Conservation (phyloP, 2,888 invertebrate species). For the Eledona agricola region DNA sequence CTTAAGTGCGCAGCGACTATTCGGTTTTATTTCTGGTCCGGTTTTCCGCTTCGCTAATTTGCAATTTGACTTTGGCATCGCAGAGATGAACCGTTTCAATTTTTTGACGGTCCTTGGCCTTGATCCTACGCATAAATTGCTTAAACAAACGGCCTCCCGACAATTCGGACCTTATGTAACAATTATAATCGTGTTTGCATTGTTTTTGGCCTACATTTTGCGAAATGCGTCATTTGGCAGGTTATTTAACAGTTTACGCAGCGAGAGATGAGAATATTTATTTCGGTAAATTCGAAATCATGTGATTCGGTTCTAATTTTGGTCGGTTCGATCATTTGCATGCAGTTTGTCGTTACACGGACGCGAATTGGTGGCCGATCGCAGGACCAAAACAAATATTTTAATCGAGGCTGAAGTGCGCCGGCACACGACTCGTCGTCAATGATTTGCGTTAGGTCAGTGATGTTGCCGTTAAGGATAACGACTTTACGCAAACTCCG, state of each 20-base stretch:
- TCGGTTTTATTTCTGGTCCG: too few species aligned
- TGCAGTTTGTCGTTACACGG: too few species aligned
- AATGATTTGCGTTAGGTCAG: slow-evolving; percentile 18
- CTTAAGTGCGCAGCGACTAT: too few species aligned
- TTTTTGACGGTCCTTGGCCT: slow-evolving; percentile 12
- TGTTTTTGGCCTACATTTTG: slow-evolving; percentile 14
- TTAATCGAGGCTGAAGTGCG: too few species aligned
- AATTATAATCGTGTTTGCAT: slow-evolving; percentile 3
- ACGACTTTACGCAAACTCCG: background rate
- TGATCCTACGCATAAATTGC: background rate
- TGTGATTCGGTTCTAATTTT: too few species aligned
- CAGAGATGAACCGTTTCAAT: slow-evolving; percentile 4
- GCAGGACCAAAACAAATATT: too few species aligned
- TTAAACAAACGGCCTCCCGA: slow-evolving; percentile 5
- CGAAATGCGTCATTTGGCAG: slow-evolving; percentile 25
- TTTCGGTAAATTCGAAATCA: slow-evolving; percentile 9
- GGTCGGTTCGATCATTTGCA: too few species aligned
- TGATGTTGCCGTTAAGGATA: slow-evolving; percentile 3
- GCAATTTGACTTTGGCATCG: background rate
- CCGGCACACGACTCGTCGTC: too few species aligned
- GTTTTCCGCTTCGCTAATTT: too few species aligned
- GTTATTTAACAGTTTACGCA: slow-evolving; percentile 15
- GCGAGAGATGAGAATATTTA: slow-evolving; percentile 5
- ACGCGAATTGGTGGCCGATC: too few species aligned
- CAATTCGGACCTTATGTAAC: slow-evolving; percentile 7